phyloP scores from a whole-genome alignment of 2,888 invertebrate genomes.

The Ochlodes sylvanus region DNA sequence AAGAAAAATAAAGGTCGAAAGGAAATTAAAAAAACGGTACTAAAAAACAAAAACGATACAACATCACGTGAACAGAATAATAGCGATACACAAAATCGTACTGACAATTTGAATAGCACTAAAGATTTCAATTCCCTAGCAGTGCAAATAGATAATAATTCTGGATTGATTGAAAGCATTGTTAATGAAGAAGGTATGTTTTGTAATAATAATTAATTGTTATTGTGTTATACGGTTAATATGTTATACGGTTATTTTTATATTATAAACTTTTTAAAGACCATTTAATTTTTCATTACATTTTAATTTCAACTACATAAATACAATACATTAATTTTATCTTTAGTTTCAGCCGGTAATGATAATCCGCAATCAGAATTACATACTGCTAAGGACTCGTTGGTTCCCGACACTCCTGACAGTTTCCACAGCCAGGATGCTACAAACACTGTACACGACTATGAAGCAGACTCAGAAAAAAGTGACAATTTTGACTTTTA shows the following conservation, averaged over 20 bases:
- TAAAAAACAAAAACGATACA: slow-evolving; percentile 1
- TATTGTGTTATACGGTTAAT: too few relatives aligned
- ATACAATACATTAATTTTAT: too few relatives aligned
- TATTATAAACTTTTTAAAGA: too few relatives aligned
- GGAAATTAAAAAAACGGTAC: slow-evolving; percentile 44
- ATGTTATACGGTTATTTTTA: too few relatives aligned
- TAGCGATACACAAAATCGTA: slow-evolving; percentile 18
- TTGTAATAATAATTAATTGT: background rate
- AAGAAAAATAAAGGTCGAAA: slow-evolving; percentile 44
- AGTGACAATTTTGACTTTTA: slow-evolving; percentile 73
- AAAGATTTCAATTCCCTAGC: slow-evolving; percentile 55
- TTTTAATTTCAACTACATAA: too few relatives aligned
- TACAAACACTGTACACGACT: background rate
- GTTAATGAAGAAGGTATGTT: slow-evolving; percentile 12
- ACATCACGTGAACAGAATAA: background rate
- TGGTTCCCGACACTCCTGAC: too few relatives aligned
- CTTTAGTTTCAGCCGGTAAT: background rate
- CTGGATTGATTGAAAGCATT: slow-evolving; percentile 40
- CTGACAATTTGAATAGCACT: slow-evolving; percentile 30
- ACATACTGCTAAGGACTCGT: background rate
- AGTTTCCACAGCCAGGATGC: background rate
- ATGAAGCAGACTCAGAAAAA: slow-evolving; percentile 10
- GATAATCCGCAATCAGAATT: background rate
- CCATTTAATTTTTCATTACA: too few relatives aligned
- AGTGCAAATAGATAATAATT: slow-evolving; percentile 59